Conservation (phyloP, 2,113 vertebrate genomes). For the Hemibagrus wyckioides region DNA sequence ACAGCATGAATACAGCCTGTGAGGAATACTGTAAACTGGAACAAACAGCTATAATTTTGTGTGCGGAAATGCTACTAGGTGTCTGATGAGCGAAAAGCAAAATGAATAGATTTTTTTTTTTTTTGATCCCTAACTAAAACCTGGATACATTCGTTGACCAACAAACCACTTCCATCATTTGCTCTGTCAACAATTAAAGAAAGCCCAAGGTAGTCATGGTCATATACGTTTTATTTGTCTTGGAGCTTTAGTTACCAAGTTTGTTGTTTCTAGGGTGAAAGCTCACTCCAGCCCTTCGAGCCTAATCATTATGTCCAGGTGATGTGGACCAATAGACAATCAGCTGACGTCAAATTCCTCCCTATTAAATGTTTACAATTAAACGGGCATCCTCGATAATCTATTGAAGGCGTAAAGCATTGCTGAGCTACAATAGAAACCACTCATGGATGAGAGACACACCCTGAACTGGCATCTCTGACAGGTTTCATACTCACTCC, state of each 20-base stretch:
- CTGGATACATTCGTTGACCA: neutral
- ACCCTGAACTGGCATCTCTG: constrained; percentile 34
- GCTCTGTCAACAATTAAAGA: neutral
- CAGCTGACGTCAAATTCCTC: neutral
- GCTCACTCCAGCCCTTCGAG: neutral
- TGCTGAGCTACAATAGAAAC: neutral
- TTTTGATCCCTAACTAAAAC: no score
- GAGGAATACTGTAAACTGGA: neutral
- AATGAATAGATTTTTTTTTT: neutral
- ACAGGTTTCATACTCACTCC: constrained; percentile 23
- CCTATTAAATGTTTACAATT: neutral
- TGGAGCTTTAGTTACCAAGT: neutral
- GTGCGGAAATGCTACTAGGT: neutral
- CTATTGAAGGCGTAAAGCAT: neutral
- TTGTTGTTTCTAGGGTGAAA: neutral
- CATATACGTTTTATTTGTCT: neutral
- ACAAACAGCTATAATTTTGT: neutral
- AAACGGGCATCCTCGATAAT: neutral
- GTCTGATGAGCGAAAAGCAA: neutral
- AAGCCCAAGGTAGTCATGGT: neutral
- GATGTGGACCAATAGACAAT: neutral
- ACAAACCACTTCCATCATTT: neutral
- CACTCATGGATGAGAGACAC: constrained; percentile 17
- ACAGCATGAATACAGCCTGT: neutral
- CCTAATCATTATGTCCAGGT: neutral